A percentile compares a stretch with the other conserved stretches of the same genome.
phyloP scores from a whole-genome alignment of 37 sponge, comb jelly and placozoan species.

The Eunapius fragilis region DNA sequence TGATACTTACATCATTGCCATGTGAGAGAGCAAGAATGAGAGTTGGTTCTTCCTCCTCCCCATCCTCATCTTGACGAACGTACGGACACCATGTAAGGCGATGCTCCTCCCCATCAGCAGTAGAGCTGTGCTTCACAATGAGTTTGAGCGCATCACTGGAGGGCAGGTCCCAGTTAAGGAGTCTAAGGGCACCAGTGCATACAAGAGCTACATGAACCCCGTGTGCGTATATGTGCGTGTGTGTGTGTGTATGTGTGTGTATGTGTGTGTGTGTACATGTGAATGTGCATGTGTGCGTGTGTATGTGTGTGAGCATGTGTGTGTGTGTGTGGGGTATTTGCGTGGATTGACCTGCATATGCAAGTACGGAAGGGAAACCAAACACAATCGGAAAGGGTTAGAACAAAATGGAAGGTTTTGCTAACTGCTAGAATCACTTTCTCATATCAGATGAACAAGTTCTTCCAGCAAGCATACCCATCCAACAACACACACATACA shows the following conservation, averaged over 20 bases:
- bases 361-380: too few relatives aligned
- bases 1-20: constrained; percentile 63
- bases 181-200: neutral
- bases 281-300: too few relatives aligned
- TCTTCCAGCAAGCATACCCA: too few relatives aligned
- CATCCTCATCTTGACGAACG: constrained; percentile 27
- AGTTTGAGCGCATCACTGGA: constrained; percentile 7
- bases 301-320: too few relatives aligned
- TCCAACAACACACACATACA: neutral
- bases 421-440: too few relatives aligned
- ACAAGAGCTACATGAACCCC: neutral
- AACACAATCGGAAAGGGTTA: too few relatives aligned
- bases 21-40: constrained; percentile 42
- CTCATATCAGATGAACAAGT: too few relatives aligned
- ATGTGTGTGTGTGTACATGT: neutral
- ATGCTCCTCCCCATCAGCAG: constrained; percentile 38
- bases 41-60: constrained; percentile 47
- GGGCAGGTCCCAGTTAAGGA: neutral
- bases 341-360: too few relatives aligned
- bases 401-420: too few relatives aligned
- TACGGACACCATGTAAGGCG: constrained; percentile 84
- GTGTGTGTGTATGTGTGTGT: neutral
- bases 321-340: too few relatives aligned
- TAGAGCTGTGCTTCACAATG: constrained; percentile 14
- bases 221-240: neutral